These are phyloP conservation scores for Prunella himalayana DNA, from an alignment of 2,113 vertebrate species.

Conservation along the genomic window DNA sequence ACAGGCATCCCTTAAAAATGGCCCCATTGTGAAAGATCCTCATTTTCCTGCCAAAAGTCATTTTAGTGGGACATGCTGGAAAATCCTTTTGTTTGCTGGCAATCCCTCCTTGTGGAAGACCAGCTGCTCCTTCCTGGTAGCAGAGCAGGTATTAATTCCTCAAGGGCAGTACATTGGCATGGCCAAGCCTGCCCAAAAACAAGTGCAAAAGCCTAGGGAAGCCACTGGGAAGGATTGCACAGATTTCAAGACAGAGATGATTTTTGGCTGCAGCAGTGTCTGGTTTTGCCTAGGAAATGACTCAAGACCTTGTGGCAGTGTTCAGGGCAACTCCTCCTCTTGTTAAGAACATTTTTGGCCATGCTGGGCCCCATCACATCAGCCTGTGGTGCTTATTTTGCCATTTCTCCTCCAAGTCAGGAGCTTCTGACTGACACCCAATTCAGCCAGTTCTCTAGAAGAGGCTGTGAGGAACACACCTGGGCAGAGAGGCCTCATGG, in stretches of 20 bases:
- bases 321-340: accelerated
- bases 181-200: background rate
- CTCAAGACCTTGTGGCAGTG: accelerated
- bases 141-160: background rate
- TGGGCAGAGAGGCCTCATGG: background rate
- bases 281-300: background rate
- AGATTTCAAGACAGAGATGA: background rate
- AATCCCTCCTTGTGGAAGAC: background rate
- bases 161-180: background rate
- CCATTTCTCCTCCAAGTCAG: background rate
- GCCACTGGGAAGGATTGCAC: background rate
- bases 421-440: background rate
- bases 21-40: background rate
- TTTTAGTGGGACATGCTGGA: constrained; percentile 8
- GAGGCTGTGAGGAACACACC: background rate
- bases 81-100: constrained; percentile 30
- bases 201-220: background rate
- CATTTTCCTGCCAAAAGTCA: constrained; percentile 12
- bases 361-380: background rate
- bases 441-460: background rate
- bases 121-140: constrained; percentile 1
- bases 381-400: background rate
- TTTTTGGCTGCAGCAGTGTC: background rate
- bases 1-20: constrained; percentile 4
- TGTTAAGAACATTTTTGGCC: background rate